Evolutionary conservation across 2,113 vertebrate species (phyloP).

Genomic region (Gulo gulo): DNA sequence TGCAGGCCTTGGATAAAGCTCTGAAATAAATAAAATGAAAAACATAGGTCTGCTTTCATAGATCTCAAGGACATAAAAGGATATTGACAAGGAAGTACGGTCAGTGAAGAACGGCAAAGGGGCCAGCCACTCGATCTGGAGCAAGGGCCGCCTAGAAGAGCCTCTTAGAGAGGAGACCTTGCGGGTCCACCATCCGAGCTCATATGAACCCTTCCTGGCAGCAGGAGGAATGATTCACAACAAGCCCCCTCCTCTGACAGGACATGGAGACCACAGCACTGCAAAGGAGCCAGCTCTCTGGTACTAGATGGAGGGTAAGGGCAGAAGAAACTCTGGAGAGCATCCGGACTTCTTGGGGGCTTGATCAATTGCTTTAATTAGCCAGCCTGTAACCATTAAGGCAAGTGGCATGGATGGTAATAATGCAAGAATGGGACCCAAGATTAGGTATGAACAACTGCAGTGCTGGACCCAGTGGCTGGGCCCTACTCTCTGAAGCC

Average conservation of each 20-base stretch:
- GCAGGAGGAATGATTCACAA: neutral
- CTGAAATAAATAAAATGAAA: neutral
- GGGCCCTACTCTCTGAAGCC: neutral
- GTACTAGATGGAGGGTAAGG: neutral
- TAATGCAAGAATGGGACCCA: conserved; percentile 44
- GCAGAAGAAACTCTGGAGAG: neutral
- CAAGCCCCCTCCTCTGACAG: neutral
- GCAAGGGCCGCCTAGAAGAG: neutral
- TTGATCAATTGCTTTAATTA: conserved; percentile 76
- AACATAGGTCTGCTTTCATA: neutral
- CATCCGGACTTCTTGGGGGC: conserved; percentile 41
- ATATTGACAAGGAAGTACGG: neutral
- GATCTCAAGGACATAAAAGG: neutral
- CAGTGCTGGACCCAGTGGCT: neutral
- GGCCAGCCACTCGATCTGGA: neutral
- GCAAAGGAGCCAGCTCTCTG: neutral
- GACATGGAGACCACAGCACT: neutral
- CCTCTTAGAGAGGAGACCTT: neutral
- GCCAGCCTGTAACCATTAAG: conserved; percentile 55
- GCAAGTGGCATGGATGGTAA: conserved; percentile 32
- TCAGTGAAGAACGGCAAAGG: neutral
- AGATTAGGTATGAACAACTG: conserved; percentile 18
- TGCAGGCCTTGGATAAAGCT: neutral
- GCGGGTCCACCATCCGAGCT: neutral
- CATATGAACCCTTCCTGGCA: neutral